phyloP scores from a whole-genome alignment of 2,113 vertebrate genomes.

The Apodemus sylvaticus region DNA sequence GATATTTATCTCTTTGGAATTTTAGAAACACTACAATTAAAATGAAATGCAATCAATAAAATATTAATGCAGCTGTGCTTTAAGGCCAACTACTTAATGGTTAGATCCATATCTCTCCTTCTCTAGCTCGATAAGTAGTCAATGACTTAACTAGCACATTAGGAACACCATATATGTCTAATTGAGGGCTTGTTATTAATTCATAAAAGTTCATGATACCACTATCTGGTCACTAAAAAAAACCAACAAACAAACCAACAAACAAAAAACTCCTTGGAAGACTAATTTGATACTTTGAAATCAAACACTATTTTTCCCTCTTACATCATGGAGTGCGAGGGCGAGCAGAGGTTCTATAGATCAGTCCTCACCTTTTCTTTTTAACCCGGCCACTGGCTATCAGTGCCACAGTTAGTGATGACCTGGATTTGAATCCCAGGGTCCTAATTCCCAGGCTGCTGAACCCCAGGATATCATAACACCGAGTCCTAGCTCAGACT shows the following conservation, averaged over 20 bases:
- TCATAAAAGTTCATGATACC: not conserved
- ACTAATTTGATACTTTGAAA: not conserved
- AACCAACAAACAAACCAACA: no score
- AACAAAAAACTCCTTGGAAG: not conserved
- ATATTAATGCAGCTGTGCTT: constrained; percentile 60
- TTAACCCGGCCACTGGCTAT: not conserved
- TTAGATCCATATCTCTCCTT: constrained; percentile 39
- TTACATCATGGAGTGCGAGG: not conserved
- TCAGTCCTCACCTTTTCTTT: not conserved
- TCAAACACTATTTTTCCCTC: constrained; percentile 6
- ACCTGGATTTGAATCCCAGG: not conserved
- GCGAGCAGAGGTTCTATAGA: not conserved
- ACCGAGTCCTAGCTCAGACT: not conserved
- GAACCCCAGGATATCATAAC: not conserved
- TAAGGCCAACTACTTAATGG: constrained; percentile 64
- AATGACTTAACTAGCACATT: constrained; percentile 48
- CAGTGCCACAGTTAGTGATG: not conserved
- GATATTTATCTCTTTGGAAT: constrained; percentile 57
- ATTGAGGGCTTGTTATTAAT: constrained; percentile 47
- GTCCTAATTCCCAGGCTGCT: not conserved
- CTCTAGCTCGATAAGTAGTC: constrained; percentile 29
- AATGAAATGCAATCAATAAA: constrained; percentile 74
- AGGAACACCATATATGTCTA: constrained; percentile 6
- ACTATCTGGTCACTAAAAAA: constrained; percentile 18
- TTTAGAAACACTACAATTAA: constrained; percentile 67